Percentiles rank a stretch among this genome's conserved stretches.
These are phyloP conservation scores for Trinorchestia longiramus DNA, from an alignment of 1,140 invertebrate species.

Conservation along the genomic window DNA sequence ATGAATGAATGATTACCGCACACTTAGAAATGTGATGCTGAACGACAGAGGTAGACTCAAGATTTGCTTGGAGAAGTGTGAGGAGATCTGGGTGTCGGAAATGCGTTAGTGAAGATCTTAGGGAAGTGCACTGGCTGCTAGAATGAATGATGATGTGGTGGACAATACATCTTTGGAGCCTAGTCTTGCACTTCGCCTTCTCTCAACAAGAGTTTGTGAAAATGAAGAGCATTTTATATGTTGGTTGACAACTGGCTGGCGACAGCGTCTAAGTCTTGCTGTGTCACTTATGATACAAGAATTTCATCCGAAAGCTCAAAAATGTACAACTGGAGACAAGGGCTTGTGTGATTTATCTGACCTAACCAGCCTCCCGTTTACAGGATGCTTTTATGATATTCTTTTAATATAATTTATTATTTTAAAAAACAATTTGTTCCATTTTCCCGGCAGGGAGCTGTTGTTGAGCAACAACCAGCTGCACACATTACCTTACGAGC, in stretches of 20 bases:
- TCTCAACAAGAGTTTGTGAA: background rate
- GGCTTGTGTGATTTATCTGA: no score
- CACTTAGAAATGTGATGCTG: no score
- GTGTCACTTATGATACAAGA: no score
- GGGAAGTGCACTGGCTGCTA: background rate
- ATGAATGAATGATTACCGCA: no score
- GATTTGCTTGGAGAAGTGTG: background rate
- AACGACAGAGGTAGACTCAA: background rate
- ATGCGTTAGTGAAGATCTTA: no score
- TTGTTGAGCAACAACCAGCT: conserved; percentile 94
- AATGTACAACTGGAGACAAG: no score
- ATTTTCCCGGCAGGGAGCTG: conserved; percentile 82
- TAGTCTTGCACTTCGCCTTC: background rate
- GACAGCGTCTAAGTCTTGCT: no score
- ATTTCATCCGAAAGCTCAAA: no score
- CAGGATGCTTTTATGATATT: no score
- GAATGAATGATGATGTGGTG: background rate
- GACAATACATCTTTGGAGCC: background rate
- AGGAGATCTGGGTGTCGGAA: no score
- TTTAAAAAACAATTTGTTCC: conserved; percentile 58
- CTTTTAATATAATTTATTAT: background rate
- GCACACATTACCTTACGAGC: conserved; percentile 92
- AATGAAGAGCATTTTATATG: background rate
- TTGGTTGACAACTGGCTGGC: no score
- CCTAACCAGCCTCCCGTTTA: no score